Conservation (phyloP, 2,888 invertebrate genomes). For the Chrysolina haemoptera region DNA sequence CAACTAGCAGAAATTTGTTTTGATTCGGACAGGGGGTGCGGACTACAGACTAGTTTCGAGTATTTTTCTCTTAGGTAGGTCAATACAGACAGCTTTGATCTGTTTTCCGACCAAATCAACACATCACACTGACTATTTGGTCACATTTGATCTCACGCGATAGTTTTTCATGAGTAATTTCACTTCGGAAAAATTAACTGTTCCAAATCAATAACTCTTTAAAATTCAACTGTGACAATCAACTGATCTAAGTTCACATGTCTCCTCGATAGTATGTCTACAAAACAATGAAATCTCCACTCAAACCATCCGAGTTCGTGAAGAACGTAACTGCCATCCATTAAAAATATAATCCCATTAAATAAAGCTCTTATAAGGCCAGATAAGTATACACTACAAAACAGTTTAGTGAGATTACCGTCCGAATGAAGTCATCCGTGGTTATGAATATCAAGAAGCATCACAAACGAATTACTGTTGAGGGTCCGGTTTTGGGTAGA, state of each 20-base stretch:
- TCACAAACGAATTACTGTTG: slow-evolving; percentile 50
- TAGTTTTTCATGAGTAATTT: too few relatives aligned
- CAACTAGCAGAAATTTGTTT: too few relatives aligned
- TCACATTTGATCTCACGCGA: too few relatives aligned
- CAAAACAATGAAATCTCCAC: slow-evolving; percentile 18
- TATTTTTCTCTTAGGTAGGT: too few relatives aligned
- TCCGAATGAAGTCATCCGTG: slow-evolving; percentile 50
- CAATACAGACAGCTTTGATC: too few relatives aligned
- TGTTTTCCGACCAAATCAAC: too few relatives aligned
- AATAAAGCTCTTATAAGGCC: slow-evolving; percentile 38
- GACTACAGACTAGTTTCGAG: too few relatives aligned
- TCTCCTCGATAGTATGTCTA: background rate
- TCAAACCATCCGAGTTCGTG: background rate
- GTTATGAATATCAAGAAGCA: slow-evolving; percentile 51
- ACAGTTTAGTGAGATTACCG: slow-evolving; percentile 45
- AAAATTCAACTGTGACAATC: background rate
- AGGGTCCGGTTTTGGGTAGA: slow-evolving; percentile 49
- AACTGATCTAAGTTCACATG: background rate
- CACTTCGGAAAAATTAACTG: too few relatives aligned
- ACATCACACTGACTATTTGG: too few relatives aligned
- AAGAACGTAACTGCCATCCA: slow-evolving; percentile 21
- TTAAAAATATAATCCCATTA: slow-evolving; percentile 31
- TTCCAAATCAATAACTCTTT: too few relatives aligned
- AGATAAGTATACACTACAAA: slow-evolving; percentile 43
- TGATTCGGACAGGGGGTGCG: too few relatives aligned